Base-by-base conservation (phyloP, 2,113 vertebrate species). In the Platysteira castanea region DNA sequence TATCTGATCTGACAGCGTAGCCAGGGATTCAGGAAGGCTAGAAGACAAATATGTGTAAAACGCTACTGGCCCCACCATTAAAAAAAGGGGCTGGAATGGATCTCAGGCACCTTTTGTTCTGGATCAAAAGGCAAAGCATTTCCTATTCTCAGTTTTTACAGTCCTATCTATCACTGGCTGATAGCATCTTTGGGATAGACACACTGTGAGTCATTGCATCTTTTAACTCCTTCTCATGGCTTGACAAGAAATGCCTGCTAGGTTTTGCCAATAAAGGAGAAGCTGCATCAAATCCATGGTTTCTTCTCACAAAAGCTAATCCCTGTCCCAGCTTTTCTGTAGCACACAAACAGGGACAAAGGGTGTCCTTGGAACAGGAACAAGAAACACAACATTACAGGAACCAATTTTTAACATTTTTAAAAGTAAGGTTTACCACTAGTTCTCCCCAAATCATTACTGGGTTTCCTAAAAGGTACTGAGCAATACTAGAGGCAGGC, bases 21-120 rank as follows among this genome's bases (percentile, higher is more conserved):
- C 18, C 26, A 53, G 39, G 47, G 71, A 89, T 80, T 61, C 26
- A 30, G 63, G 31, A 92, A 74, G 30, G 26, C 18, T 70, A 42
- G 46, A 94, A 80, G 63, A 88, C 23, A 88, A 95, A 50, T 88
- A 86, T 47, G 35, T 77, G 47, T 28, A 84, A 95, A 92, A 83
- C 80, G n/a, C 33, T 77, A 63, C 71, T 77, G 75, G 67, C 4
- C 1, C 3, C 18, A 42, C 28, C 11, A 39, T 87, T 44, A 35
- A 71, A 86, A 81, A 86, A 74, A 68, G 39, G 53, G 21, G 1
- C 11, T 85, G 49, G n/a, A 88, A 90, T 47, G 64, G 9, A 67
- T 88, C 44, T 87, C 77, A 78, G 93, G 53, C 57, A 63, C 49
- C 53, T 85, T 85, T 82, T 91, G 46, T 88, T 19, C 69, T 35